phyloP scores from a whole-genome alignment of 2,797 vertebrate genomes.

The Sphenodon punctatus region DNA sequence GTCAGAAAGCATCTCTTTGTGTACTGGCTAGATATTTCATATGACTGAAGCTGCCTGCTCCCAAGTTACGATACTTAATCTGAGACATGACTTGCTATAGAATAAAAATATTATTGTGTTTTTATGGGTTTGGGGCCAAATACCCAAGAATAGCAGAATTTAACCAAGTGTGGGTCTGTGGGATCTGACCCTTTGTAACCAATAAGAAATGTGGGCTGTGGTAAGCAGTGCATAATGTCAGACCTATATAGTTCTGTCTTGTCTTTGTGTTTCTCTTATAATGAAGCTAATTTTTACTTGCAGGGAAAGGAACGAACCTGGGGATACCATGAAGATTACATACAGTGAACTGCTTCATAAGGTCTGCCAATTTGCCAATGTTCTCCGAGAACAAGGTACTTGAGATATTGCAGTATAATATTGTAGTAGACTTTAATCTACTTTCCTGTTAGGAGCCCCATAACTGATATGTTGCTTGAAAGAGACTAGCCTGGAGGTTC shows the following conservation, averaged over 20 bases:
- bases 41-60: background rate
- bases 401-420: no score
- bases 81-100: no score
- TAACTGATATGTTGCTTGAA: background rate
- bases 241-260: background rate
- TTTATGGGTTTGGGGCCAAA: no score
- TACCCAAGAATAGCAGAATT: no score
- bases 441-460: no score
- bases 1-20: background rate
- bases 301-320: constrained; percentile 97
- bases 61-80: accelerated
- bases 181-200: background rate
- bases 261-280: background rate
- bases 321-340: constrained; percentile 85
- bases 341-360: constrained; percentile 89
- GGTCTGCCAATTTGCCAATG: constrained; percentile 93
- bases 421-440: no score
- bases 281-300: constrained; percentile 33
- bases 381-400: constrained; percentile 91
- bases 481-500: background rate
- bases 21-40: background rate
- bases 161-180: background rate
- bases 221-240: background rate
- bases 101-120: no score
- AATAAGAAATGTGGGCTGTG: accelerated